Evolutionary conservation across 2,888 invertebrate species (phyloP).

Genomic region (Eremobia ochroleuca): DNA sequence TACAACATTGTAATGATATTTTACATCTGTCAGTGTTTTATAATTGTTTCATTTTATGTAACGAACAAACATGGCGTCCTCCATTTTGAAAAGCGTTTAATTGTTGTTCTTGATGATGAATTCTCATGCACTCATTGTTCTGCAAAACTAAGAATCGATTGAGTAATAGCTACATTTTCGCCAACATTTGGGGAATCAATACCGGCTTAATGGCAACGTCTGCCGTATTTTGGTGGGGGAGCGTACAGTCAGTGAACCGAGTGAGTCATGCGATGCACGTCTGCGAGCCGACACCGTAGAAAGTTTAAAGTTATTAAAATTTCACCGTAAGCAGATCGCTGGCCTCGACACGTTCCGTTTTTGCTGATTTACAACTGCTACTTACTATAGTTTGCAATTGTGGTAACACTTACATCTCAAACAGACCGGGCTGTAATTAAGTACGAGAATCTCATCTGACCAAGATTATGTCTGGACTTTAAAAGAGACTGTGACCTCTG

Average conservation of each 20-base stretch:
- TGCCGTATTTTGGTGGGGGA: slow-evolving; percentile 74
- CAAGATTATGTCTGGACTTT: too few species aligned
- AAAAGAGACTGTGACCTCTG: too few species aligned
- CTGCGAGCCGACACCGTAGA: slow-evolving; percentile 79
- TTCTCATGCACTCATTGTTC: slow-evolving; percentile 65
- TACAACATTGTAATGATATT: slow-evolving; percentile 12
- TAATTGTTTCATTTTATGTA: slow-evolving; percentile 46
- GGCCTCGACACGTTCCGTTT: slow-evolving; percentile 78
- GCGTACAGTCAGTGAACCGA: slow-evolving; percentile 83
- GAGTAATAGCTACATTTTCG: slow-evolving; percentile 66
- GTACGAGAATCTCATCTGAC: slow-evolving; percentile 4
- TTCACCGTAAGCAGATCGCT: slow-evolving; percentile 86
- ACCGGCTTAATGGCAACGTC: slow-evolving; percentile 64
- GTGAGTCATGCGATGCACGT: slow-evolving; percentile 74
- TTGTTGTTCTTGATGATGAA: slow-evolving; percentile 54
- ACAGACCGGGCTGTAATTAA: slow-evolving; percentile 29
- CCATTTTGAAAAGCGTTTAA: slow-evolving; percentile 62
- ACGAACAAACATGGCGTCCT: slow-evolving; percentile 37
- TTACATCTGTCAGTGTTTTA: slow-evolving; percentile 38
- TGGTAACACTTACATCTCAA: slow-evolving; percentile 30
- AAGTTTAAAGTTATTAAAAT: slow-evolving; percentile 89
- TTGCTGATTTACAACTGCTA: slow-evolving; percentile 75
- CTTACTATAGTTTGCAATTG: slow-evolving; percentile 58
- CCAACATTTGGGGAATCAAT: slow-evolving; percentile 73
- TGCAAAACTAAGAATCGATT: slow-evolving; percentile 68